Base-by-base conservation (phyloP, 2,888 invertebrate genomes). In the Aporophyla lueneburgensis region DNA sequence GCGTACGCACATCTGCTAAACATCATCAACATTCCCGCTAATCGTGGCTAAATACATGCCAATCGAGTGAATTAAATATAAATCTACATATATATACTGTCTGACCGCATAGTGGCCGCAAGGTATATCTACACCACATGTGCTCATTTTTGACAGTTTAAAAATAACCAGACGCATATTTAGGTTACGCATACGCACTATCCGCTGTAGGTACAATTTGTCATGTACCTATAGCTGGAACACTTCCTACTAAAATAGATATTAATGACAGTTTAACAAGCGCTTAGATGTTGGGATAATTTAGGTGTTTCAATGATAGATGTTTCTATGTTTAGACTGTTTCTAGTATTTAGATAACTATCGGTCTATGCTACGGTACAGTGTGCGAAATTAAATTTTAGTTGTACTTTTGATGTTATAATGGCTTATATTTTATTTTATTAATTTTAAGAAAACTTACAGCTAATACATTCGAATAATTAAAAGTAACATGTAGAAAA, bases 121-220 rank as follows among this genome's bases (percentile, higher is more conserved):
- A 74, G 62, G 71, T 76, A 58, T 24, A 68, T 10, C 43, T 12
- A 19, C 19, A 19, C 74, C 67, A 75, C 72, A 74, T 78, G 85
- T 73, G 74, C 33, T 54, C 62, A 66, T 54, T 76, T 82, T 73
- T 80, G 76, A 85, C 76, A 83, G 73, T 73, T 80, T 83, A 86
- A 73, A 85, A 85, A 83, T 85, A 85, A 71, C 74, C 80, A 80
- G 71, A 73, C 51, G 70, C 46, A 65, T 77, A 84, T 84, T 75
- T 83, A 71, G 86, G 86, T 86, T 84, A 83, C 80, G 43, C 56
- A 62, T 84, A 83, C 84, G 43, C 56, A 62, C 58, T 82, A 75
- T 71, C 40, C 53, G 40, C 40, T 58, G 59, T 71, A 33, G 66
- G 70, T 71, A 59, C 51, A 54, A 68, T 63, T 49, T 68, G 63